Percentiles rank a stretch among this genome's conserved stretches.
phyloP scores from a whole-genome alignment of 1,140 invertebrate species.

The Drosophila navojoa region DNA sequence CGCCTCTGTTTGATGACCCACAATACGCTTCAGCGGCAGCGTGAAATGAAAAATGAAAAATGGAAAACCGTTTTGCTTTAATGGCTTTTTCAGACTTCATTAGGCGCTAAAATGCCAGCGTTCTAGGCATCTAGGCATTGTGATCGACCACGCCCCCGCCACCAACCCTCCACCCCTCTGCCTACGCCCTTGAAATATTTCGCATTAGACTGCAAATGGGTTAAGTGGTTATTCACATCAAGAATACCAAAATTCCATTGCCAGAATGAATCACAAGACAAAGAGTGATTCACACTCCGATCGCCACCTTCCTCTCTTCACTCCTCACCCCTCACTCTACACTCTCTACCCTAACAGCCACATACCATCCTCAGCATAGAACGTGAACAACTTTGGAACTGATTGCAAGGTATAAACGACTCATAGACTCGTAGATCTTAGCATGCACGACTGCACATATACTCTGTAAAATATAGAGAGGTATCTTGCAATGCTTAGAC shows the following conservation, averaged over 20 bases:
- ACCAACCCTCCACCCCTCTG: not conserved
- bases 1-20: slow-evolving; percentile 49
- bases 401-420: slow-evolving; percentile 5
- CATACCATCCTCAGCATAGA: slow-evolving; percentile 20
- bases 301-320: too few species aligned
- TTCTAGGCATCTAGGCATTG: slow-evolving; percentile 40
- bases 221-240: slow-evolving; percentile 78
- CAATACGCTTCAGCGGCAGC: slow-evolving; percentile 28
- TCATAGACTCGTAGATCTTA: not conserved
- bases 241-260: slow-evolving; percentile 46
- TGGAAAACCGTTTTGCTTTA: slow-evolving; percentile 50
- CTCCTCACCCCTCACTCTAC: not conserved
- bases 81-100: slow-evolving; percentile 64
- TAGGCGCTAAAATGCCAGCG: slow-evolving; percentile 24
- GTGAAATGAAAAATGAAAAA: slow-evolving; percentile 41
- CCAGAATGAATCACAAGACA: slow-evolving; percentile 42
- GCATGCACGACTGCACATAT: not conserved
- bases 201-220: slow-evolving; percentile 76
- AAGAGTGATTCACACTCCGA: not conserved
- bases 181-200: slow-evolving; percentile 46
- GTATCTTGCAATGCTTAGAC: too few species aligned
- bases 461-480: not conserved
- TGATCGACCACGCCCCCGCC: slow-evolving; percentile 42
- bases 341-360: slow-evolving; percentile 25
- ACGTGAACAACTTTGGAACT: slow-evolving; percentile 20